Evolutionary conservation across 2,888 invertebrate genomes (phyloP).

Genomic region (Drosophila infuscata): DNA sequence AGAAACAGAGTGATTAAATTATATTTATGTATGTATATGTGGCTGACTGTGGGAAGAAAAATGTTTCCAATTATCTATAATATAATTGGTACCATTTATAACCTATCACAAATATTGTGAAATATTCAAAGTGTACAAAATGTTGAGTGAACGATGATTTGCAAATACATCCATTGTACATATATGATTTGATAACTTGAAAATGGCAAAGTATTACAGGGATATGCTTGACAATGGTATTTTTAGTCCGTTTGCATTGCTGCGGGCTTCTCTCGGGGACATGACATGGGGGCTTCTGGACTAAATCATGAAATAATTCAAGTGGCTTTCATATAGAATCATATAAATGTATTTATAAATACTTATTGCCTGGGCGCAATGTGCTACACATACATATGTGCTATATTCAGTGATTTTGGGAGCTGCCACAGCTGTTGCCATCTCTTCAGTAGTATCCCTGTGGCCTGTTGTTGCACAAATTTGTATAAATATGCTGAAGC

Average conservation of each 20-base stretch:
- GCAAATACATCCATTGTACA: background rate
- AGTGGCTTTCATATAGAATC: constrained; percentile 30
- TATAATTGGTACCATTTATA: background rate
- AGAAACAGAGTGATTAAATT: background rate
- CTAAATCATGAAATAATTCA: constrained; percentile 45
- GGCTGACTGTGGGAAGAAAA: background rate
- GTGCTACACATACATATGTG: background rate
- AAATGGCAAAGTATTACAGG: background rate
- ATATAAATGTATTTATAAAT: constrained; percentile 28
- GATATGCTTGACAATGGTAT: constrained; percentile 3
- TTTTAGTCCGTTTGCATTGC: constrained; percentile 11
- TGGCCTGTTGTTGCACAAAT: constrained; percentile 57
- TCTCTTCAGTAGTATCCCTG: constrained; percentile 17
- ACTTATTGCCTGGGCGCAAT: constrained; percentile 38
- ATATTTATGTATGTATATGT: background rate
- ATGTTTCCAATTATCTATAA: background rate
- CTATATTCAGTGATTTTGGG: constrained; percentile 37
- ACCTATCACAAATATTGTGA: constrained; percentile 7
- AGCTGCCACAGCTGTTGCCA: constrained; percentile 61
- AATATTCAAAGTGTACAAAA: background rate
- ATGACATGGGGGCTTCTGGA: constrained; percentile 2
- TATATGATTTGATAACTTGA: background rate
- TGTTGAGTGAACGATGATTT: constrained; percentile 3
- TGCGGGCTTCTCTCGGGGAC: constrained; percentile 7
- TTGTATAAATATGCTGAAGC: constrained; percentile 65